These are phyloP conservation scores for Caenorhabditis sp. DNA, from an alignment of 2,888 invertebrate species.

Conservation along the genomic window DNA sequence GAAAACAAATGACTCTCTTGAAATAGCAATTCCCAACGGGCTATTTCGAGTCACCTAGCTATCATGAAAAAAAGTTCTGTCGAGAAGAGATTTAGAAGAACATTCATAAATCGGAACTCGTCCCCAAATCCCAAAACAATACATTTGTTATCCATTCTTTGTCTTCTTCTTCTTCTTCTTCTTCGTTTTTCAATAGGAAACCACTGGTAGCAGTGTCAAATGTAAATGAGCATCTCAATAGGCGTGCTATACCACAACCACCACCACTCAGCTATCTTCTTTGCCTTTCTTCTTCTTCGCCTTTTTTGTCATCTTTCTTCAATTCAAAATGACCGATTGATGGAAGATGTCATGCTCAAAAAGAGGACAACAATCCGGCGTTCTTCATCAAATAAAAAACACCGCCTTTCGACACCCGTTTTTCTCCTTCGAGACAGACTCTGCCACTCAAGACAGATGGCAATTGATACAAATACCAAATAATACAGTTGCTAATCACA, in stretches of 20 bases:
- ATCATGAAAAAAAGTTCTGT: not conserved
- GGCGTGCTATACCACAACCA: not conserved
- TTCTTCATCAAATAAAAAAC: not conserved
- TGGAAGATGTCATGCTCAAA: constrained; percentile 3
- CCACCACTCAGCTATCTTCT: not conserved
- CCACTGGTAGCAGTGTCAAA: not conserved
- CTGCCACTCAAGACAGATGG: not conserved
- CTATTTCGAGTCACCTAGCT: not conserved
- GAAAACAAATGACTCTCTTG: too few relatives aligned
- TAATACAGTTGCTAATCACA: constrained; percentile 1
- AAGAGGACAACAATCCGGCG: not conserved
- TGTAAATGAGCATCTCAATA: not conserved
- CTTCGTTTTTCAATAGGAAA: not conserved
- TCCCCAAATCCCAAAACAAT: not conserved
- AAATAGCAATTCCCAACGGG: not conserved
- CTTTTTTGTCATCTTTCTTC: not conserved
- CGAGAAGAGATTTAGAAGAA: not conserved
- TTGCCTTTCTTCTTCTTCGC: not conserved
- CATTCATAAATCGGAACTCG: not conserved
- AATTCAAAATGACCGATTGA: constrained; percentile 1
- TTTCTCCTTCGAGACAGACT: not conserved
- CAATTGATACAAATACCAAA: not conserved
- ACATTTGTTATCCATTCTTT: not conserved
- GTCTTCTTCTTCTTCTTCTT: not conserved
- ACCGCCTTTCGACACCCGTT: not conserved